Evolutionary conservation across 1,140 invertebrate genomes (phyloP).

Genomic region (Pinna nobilis): DNA sequence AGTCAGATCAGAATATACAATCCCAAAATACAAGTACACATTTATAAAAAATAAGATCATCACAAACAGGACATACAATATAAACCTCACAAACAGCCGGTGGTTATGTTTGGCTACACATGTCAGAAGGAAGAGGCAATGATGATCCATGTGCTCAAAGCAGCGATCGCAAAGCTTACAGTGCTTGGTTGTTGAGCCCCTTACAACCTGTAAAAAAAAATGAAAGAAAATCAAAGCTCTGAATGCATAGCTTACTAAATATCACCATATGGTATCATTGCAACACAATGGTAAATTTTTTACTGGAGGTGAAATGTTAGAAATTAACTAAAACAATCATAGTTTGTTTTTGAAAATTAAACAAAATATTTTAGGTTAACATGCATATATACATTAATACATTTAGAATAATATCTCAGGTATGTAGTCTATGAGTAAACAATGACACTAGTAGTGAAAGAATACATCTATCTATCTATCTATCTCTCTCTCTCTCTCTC

Average conservation of each 20-base stretch:
- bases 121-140: constrained; percentile 69
- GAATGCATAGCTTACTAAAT: not conserved
- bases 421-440: too few species aligned
- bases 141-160: constrained; percentile 67
- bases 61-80: constrained; percentile 41
- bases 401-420: too few species aligned
- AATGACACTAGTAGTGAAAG: too few species aligned
- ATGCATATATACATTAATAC: too few species aligned
- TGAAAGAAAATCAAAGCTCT: not conserved
- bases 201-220: constrained; percentile 52
- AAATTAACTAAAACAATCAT: too few species aligned
- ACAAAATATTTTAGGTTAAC: too few species aligned
- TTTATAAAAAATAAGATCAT: constrained; percentile 51
- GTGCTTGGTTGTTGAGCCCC: constrained; percentile 56
- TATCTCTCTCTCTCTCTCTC: too few species aligned
- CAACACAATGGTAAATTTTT: too few species aligned
- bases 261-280: not conserved
- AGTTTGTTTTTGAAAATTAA: too few species aligned
- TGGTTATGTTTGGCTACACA: constrained; percentile 70
- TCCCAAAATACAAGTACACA: constrained; percentile 33
- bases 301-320: too few species aligned
- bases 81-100: constrained; percentile 61
- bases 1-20: constrained; percentile 10
- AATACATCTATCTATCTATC: too few species aligned
- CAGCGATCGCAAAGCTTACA: constrained; percentile 68